These are phyloP conservation scores for Caenorhabditis sinica DNA, from an alignment of 2,888 invertebrate species.

Conservation along the genomic window DNA sequence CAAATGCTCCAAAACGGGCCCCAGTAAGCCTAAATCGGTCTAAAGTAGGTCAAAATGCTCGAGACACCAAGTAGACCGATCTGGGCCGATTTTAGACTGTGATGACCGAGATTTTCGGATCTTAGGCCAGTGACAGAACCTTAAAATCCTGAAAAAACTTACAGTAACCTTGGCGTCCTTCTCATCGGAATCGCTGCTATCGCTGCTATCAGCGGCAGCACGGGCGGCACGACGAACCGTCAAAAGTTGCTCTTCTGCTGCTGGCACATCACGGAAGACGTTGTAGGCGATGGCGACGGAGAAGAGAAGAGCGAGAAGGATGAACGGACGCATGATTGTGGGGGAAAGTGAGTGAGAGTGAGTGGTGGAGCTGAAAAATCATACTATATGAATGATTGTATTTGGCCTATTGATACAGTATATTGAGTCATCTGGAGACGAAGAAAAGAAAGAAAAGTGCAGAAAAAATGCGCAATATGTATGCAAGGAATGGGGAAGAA, in stretches of 20 bases:
- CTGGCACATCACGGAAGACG: slow-evolving; percentile 51
- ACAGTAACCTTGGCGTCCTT: slow-evolving; percentile 47
- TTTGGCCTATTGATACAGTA: background rate
- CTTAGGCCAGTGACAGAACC: no score
- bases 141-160: no score
- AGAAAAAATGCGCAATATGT: slow-evolving; percentile 16
- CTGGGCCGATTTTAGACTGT: no score
- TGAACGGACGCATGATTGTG: slow-evolving; percentile 60
- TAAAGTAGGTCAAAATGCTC: no score
- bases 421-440: slow-evolving; percentile 43
- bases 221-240: slow-evolving; percentile 47
- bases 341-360: background rate
- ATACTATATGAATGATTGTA: no score
- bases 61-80: no score
- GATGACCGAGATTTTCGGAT: no score
- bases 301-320: slow-evolving; percentile 60
- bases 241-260: slow-evolving; percentile 55
- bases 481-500: slow-evolving; percentile 21
- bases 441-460: background rate
- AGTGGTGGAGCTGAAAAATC: background rate
- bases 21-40: no score
- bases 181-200: slow-evolving; percentile 56
- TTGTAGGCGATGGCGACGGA: slow-evolving; percentile 61
- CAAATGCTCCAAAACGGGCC: no score
- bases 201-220: slow-evolving; percentile 26